Percentiles rank a stretch among this genome's conserved stretches.
phyloP scores from a whole-genome alignment of 2,888 invertebrate genomes.

The Netelia virgata region DNA sequence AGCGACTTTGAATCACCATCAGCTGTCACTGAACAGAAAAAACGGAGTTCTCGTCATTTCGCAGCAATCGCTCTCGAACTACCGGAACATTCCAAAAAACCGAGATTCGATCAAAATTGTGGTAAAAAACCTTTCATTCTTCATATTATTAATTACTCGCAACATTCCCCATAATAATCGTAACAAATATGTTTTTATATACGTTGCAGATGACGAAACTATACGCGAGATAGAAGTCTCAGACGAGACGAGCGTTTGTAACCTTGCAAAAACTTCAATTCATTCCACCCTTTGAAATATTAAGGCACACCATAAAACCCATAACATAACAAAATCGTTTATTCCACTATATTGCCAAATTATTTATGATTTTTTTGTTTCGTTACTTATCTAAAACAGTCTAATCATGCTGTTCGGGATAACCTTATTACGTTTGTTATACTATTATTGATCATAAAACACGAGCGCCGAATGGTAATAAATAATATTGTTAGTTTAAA shows the following conservation, averaged over 20 bases:
- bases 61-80: too few species aligned
- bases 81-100: too few species aligned
- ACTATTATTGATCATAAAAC: constrained; percentile 7
- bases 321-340: constrained; percentile 9
- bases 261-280: not conserved
- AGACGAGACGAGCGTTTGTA: not conserved
- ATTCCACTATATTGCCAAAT: not conserved
- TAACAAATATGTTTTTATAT: too few species aligned
- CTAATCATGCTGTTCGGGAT: not conserved
- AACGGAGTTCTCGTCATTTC: too few species aligned
- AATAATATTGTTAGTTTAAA: constrained; percentile 2
- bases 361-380: constrained; percentile 11
- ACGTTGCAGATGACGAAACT: constrained; percentile 8
- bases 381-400: not conserved
- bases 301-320: not conserved
- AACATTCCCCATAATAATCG: too few species aligned
- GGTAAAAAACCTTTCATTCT: constrained; percentile 7
- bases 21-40: too few species aligned
- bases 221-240: not conserved
- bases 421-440: constrained; percentile 6
- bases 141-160: constrained; percentile 14
- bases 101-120: too few species aligned
- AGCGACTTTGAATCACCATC: too few species aligned
- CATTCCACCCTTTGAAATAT: not conserved
- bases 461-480: constrained; percentile 8